Conservation (phyloP, 2,797 vertebrate species). For the Phalanger gymnotis region DNA sequence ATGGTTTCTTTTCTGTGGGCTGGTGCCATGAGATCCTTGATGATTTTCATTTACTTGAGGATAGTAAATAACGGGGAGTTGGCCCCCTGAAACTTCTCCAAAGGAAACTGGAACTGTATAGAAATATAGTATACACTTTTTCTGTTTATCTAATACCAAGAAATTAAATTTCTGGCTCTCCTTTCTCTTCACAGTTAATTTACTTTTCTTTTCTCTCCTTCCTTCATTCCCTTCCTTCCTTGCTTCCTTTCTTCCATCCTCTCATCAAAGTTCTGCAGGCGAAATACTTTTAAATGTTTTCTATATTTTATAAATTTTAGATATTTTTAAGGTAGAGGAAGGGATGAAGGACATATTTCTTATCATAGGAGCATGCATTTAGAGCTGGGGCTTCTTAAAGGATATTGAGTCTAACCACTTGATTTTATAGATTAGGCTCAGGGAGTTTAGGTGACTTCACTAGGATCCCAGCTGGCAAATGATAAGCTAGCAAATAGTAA, state of each 20-base stretch:
- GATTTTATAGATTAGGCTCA: background rate
- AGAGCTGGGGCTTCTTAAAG: background rate
- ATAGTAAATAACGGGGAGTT: background rate
- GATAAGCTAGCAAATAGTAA: no score
- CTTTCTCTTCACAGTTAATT: slow-evolving; percentile 38
- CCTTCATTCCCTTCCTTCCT: no score
- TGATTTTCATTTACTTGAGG: slow-evolving; percentile 16
- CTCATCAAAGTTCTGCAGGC: no score
- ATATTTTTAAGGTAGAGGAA: background rate
- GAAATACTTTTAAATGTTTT: background rate
- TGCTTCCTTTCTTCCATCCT: no score
- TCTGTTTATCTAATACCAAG: background rate
- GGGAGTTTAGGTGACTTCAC: background rate
- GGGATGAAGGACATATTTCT: background rate
- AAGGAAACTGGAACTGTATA: background rate
- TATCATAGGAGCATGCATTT: background rate
- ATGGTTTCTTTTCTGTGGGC: background rate
- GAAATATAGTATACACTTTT: background rate
- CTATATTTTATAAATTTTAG: background rate
- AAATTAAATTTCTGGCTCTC: slow-evolving; percentile 17
- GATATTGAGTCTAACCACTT: background rate
- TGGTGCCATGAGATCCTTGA: slow-evolving; percentile 25
- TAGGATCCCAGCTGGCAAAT: background rate
- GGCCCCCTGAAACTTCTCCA: background rate
- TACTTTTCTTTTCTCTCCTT: background rate